Evolutionary conservation across 2,113 vertebrate species (phyloP).

Genomic region (Cyprinodon tularosa): DNA sequence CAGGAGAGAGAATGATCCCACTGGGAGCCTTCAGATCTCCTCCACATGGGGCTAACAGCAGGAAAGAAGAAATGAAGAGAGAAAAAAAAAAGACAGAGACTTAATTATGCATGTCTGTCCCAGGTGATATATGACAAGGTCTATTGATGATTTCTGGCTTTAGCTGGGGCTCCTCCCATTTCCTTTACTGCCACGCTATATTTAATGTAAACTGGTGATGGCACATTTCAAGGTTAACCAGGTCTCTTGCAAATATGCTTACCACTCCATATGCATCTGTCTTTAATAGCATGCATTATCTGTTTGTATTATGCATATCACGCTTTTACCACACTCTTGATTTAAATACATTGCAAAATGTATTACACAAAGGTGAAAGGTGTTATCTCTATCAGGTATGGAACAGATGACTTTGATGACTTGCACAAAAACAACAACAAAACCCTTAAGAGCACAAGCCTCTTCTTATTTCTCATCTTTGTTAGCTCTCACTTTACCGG

Average conservation of each 20-base stretch:
- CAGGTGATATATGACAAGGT: conserved; percentile 49
- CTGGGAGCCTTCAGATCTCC: conserved; percentile 93
- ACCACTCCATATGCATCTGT: conserved; percentile 2
- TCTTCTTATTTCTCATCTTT: conserved; percentile 21
- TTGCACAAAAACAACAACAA: conserved; percentile 23
- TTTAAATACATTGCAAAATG: conserved; percentile 42
- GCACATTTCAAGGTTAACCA: conserved; percentile 65
- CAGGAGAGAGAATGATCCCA: conserved; percentile 96
- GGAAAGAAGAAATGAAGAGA: neutral
- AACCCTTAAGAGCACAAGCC: conserved; percentile 36
- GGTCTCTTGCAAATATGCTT: conserved; percentile 3
- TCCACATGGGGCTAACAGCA: conserved; percentile 89
- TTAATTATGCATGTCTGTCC: conserved; percentile 49
- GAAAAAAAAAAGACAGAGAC: conserved; percentile 20
- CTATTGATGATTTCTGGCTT: conserved; percentile 52
- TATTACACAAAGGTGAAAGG: conserved; percentile 13
- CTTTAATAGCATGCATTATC: neutral
- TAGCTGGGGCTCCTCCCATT: conserved; percentile 49
- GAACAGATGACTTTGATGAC: conserved; percentile 42
- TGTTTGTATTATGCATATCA: neutral
- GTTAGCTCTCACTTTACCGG: conserved; percentile 37
- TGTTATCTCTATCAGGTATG: conserved; percentile 24
- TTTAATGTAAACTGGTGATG: conserved; percentile 53
- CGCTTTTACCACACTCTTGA: neutral
- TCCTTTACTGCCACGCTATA: conserved; percentile 45